Evolutionary conservation across 2,797 vertebrate genomes (phyloP).

Genomic region (Protonibea diacanthus): DNA sequence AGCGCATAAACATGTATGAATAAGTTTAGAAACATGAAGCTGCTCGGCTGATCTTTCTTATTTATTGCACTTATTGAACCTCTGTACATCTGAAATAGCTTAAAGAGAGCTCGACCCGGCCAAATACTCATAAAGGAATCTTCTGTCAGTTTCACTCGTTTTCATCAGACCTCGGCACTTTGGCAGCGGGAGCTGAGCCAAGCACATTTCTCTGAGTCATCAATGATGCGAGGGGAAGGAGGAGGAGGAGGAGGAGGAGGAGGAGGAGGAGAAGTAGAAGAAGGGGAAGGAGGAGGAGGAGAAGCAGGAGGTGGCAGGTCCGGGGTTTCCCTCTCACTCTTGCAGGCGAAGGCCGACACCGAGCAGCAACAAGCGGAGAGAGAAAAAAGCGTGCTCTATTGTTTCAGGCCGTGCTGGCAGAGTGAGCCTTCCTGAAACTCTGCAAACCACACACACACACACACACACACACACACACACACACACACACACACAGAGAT

Average conservation of each 20-base stretch:
- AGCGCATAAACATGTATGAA: slow-evolving; percentile 48
- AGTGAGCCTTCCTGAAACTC: slow-evolving; percentile 78
- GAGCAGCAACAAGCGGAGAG: slow-evolving; percentile 66
- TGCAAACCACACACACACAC: slow-evolving; percentile 71
- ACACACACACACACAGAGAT: slow-evolving; percentile 62
- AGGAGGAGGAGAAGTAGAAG: slow-evolving; percentile 18
- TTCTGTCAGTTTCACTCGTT: slow-evolving; percentile 73
- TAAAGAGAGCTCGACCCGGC: slow-evolving; percentile 49
- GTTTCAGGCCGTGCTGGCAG: slow-evolving; percentile 77
- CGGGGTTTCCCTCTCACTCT: slow-evolving; percentile 77
- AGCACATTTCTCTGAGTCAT: slow-evolving; percentile 88
- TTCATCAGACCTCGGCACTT: slow-evolving; percentile 67
- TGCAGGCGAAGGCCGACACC: slow-evolving; percentile 65
- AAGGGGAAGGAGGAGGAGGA: slow-evolving; percentile 24
- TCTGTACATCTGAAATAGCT: slow-evolving; percentile 70
- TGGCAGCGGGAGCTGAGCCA: slow-evolving; percentile 71
- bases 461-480: slow-evolving; percentile 49
- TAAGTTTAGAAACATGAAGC: slow-evolving; percentile 54
- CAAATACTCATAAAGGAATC: slow-evolving; percentile 70
- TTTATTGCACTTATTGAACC: slow-evolving; percentile 66
- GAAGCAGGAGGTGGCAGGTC: slow-evolving; percentile 74
- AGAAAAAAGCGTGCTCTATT: slow-evolving; percentile 74
- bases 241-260: slow-evolving; percentile 5
- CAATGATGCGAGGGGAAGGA: slow-evolving; percentile 41
- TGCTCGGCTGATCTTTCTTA: slow-evolving; percentile 33